Evolutionary conservation across 92 coral and sea anemone genomes (phyloP).

Genomic region (Diadumene lineata): DNA sequence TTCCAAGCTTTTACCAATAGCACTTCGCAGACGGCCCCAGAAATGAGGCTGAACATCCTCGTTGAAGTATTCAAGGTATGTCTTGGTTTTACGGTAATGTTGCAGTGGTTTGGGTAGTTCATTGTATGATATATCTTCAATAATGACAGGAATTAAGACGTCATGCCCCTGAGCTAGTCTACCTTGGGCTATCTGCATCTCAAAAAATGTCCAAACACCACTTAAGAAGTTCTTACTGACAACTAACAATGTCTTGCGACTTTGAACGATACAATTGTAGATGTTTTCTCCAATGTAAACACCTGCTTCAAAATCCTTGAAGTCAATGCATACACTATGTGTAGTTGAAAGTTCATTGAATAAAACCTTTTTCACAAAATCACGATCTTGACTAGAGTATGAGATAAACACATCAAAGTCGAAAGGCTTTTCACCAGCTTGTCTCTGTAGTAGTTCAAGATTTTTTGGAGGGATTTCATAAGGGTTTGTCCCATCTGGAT

Average conservation of each 20-base stretch:
- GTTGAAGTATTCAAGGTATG: slow-evolving; percentile 58
- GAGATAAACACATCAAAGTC: slow-evolving; percentile 62
- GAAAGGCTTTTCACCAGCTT: not conserved
- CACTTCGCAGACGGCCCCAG: slow-evolving; percentile 51
- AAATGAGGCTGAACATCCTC: slow-evolving; percentile 55
- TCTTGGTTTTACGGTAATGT: slow-evolving; percentile 51
- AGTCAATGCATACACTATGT: slow-evolving; percentile 53
- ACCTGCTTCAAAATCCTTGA: slow-evolving; percentile 51
- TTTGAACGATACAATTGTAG: slow-evolving; percentile 50
- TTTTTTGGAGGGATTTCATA: slow-evolving; percentile 12
- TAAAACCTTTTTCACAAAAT: slow-evolving; percentile 38
- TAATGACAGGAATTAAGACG: slow-evolving; percentile 44
- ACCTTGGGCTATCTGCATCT: slow-evolving; percentile 61
- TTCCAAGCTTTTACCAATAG: slow-evolving; percentile 45
- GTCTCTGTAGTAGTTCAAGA: not conserved
- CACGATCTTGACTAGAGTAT: slow-evolving; percentile 52
- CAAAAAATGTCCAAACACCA: slow-evolving; percentile 60
- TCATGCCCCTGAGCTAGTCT: slow-evolving; percentile 42
- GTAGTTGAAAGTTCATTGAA: slow-evolving; percentile 25
- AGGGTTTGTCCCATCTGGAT: not conserved
- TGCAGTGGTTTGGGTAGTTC: slow-evolving; percentile 48
- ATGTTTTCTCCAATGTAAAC: slow-evolving; percentile 44
- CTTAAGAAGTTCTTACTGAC: slow-evolving; percentile 46
- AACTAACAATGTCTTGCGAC: slow-evolving; percentile 55
- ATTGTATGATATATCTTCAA: slow-evolving; percentile 34